These are phyloP conservation scores for Scaptomyza polygonia DNA, from an alignment of 2,888 invertebrate genomes.

Conservation along the genomic window DNA sequence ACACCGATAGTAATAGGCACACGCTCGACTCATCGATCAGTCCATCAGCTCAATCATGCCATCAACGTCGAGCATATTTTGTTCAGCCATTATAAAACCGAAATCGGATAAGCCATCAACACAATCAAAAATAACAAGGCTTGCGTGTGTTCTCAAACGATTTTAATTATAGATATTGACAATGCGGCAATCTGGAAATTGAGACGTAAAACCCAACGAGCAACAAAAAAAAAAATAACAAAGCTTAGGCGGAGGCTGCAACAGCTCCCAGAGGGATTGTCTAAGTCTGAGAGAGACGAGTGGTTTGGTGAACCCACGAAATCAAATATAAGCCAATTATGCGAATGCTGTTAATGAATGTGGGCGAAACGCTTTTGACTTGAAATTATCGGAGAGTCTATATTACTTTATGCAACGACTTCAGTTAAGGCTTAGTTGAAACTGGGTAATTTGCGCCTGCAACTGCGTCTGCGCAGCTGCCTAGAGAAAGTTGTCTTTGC, in stretches of 20 bases:
- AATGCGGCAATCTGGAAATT: slow-evolving; percentile 62
- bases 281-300: slow-evolving; percentile 4
- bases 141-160: slow-evolving; percentile 74
- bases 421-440: slow-evolving; percentile 14
- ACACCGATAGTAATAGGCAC: slow-evolving; percentile 50
- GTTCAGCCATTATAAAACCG: slow-evolving; percentile 45
- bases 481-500: slow-evolving; percentile 80
- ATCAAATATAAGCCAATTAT: slow-evolving; percentile 68
- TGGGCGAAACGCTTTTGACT: slow-evolving; percentile 66
- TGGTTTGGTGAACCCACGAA: slow-evolving; percentile 63
- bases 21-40: slow-evolving; percentile 60
- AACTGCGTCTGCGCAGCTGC: slow-evolving; percentile 61
- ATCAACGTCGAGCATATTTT: slow-evolving; percentile 58
- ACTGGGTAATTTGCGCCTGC: slow-evolving; percentile 53
- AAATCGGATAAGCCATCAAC: slow-evolving; percentile 61
- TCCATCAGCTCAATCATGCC: slow-evolving; percentile 67
- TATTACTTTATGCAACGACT: slow-evolving; percentile 72
- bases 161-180: slow-evolving; percentile 77
- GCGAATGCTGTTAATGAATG: slow-evolving; percentile 76
- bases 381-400: slow-evolving; percentile 49
- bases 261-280: slow-evolving; percentile 55
- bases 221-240: not conserved
- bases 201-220: slow-evolving; percentile 61
- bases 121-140: slow-evolving; percentile 23
- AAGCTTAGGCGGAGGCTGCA: slow-evolving; percentile 13